Base-by-base conservation (phyloP, 2,797 vertebrate species). In the Acanthurus tractus region DNA sequence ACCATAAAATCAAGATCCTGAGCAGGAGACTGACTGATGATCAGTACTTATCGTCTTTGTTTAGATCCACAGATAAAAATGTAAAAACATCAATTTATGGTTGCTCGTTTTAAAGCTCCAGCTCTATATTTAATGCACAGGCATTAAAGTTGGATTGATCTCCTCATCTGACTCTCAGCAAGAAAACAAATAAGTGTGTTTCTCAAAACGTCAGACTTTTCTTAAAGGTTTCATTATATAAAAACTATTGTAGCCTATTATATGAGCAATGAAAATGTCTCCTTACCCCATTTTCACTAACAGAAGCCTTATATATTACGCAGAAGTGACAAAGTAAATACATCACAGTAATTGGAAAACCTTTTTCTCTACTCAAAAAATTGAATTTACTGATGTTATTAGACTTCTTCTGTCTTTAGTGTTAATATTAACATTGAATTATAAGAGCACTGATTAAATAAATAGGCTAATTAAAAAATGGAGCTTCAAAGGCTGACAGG, bases 381-480 rank as follows among this genome's bases (percentile, higher is more conserved):
- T 12, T 1, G n/a, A 52, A 52, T 23, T 70, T 48, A 50, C n/a
- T 23, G 14, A 49, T 52, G 17, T 50, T 57, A 54, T 57, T 49
- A 62, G 38, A 63, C 23, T 29, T 63, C 48, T 63, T 34, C 29
- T 34, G 29, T 40, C 38, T 9, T 40, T 40, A 17, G 46, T 17
- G 38, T 70, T 18, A 38, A 68, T 17, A 45, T 62, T 20, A 68
- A 25, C 11, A 13, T 68, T 49, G n/a, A 55, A 57, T 55, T 63
- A 29, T 10, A 65, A 73, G 8, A 44, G 25, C 20, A 45, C 50
- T 49, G 45, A 77, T 83, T 70, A 46, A 63, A 78, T 69, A 66
- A 34, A 73, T 34, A n/a, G 23, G 34, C 50, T 73, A 63, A 76
- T 77, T 66, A 74, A 82, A 86, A 81, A 74, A 46, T 36, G 36